Percentiles rank a stretch among this genome's conserved stretches.
Conservation (phyloP, 1,140 invertebrate species). For the Drosophila sturtevanti region DNA sequence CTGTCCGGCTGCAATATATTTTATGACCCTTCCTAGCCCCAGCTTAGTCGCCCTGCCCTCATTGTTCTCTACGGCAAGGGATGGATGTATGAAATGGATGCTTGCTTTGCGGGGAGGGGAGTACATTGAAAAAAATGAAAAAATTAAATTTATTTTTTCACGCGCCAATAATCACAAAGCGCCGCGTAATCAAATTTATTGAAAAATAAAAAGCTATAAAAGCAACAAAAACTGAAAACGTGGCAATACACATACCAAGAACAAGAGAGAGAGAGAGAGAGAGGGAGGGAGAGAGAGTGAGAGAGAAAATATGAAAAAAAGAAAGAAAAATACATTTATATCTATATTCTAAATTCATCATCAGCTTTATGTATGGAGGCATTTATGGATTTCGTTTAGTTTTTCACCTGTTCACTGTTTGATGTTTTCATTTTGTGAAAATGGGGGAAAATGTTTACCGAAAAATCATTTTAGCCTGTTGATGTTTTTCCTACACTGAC, state of each 20-base stretch:
- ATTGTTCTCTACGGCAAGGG: neutral
- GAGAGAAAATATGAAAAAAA: too few species aligned
- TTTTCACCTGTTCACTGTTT: neutral
- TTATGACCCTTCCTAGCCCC: conserved; percentile 44
- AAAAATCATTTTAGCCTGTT: neutral
- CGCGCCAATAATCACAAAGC: conserved; percentile 80
- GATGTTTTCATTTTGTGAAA: neutral
- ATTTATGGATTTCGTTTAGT: neutral
- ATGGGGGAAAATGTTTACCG: neutral
- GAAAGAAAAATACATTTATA: neutral
- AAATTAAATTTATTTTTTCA: conserved; percentile 79
- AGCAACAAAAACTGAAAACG: conserved; percentile 38
- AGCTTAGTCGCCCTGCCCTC: conserved; percentile 48
- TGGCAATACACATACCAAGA: conserved; percentile 18
- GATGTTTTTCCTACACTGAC: neutral
- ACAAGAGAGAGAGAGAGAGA: neutral
- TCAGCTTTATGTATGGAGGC: neutral
- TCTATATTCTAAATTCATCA: conserved; percentile 13
- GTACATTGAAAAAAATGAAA: conserved; percentile 33
- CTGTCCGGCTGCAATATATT: conserved; percentile 51
- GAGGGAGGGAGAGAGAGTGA: neutral
- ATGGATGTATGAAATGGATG: too few species aligned
- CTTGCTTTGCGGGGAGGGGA: too few species aligned
- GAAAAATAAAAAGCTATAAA: conserved; percentile 77
- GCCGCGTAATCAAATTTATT: conserved; percentile 80